Evolutionary conservation across 2,888 invertebrate species (phyloP), one percentile per base, ranked within the genome.

Genomic region (Megastigmus dorsalis): DNA sequence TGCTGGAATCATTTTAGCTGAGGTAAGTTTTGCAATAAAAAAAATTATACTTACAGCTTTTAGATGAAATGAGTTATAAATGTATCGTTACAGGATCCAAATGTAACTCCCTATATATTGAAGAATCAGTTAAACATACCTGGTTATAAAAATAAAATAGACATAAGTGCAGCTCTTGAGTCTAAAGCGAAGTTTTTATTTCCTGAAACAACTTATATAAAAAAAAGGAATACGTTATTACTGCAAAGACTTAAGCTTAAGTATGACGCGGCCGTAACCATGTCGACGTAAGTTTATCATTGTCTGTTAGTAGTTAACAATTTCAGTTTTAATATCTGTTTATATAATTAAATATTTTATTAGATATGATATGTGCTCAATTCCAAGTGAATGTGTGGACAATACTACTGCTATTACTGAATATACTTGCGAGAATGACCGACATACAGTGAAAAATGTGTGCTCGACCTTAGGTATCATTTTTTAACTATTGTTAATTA

Each of bases 1-100:
- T 3, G 75, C 70, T 30, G 75, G 66, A 10, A 70, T 75, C 0
- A 41, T 75, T 23, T 50, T 75, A 10, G 54, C 70, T 2, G 45
- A 75, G 10, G 67, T 72, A 50, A 26, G 30, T n/a, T 30, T 28
- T 4, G 3, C 15, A 33, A 20, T 20, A 2, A 5, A 20, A 7
- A 62, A 48, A 2, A 26, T 10, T 7, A 15, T n/a, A 6, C 2
- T 18, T 36, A 26, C 3, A 10, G 1, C 2, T 15, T 33, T 36
- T n/a, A 26, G n/a, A n/a, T n/a, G n/a, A n/a, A n/a, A n/a, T n/a
- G n/a, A n/a, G n/a, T n/a, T n/a, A n/a, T n/a, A n/a, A n/a, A n/a
- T n/a, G n/a, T n/a, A 3, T 52, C 15, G 1, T 15, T 20, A 13
- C 10, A 73, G 73, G 52, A 65, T 15, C n/a, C 45, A 0, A 6